A percentile compares a stretch with the other conserved stretches of the same genome.
Conservation (phyloP, 2,888 invertebrate genomes). For the Choristoneura rosaceana region DNA sequence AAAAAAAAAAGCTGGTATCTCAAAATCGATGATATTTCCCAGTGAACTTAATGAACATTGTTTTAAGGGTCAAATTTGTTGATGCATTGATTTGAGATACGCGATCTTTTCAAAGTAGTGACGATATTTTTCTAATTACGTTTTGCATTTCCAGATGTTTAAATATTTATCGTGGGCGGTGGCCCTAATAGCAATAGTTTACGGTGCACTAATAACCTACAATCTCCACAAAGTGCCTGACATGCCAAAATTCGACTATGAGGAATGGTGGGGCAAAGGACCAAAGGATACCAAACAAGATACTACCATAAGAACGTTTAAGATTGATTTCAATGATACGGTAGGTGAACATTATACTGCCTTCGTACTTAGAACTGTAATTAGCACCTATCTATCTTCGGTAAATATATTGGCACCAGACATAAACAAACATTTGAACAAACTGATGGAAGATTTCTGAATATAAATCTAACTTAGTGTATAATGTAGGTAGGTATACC, state of each 20-base stretch:
- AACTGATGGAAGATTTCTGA: background rate
- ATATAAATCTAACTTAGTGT: background rate
- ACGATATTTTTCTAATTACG: background rate
- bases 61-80: too few species aligned
- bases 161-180: slow-evolving; percentile 54
- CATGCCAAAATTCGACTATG: slow-evolving; percentile 62
- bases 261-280: slow-evolving; percentile 77
- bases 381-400: background rate
- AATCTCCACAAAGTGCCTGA: slow-evolving; percentile 55
- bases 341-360: slow-evolving; percentile 50
- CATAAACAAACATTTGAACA: slow-evolving; percentile 3
- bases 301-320: slow-evolving; percentile 65
- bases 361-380: background rate
- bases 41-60: too few species aligned
- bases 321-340: slow-evolving; percentile 72
- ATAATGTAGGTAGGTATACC: background rate
- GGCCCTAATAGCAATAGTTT: slow-evolving; percentile 54
- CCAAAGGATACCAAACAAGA: slow-evolving; percentile 59
- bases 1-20: too few species aligned
- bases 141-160: slow-evolving; percentile 64
- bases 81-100: too few species aligned
- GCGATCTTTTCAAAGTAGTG: too few species aligned
- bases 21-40: too few species aligned
- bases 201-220: slow-evolving; percentile 54
- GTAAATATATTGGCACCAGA: background rate